Conservation (phyloP, 2,797 vertebrate genomes). For the Sphaeramia orbicularis region DNA sequence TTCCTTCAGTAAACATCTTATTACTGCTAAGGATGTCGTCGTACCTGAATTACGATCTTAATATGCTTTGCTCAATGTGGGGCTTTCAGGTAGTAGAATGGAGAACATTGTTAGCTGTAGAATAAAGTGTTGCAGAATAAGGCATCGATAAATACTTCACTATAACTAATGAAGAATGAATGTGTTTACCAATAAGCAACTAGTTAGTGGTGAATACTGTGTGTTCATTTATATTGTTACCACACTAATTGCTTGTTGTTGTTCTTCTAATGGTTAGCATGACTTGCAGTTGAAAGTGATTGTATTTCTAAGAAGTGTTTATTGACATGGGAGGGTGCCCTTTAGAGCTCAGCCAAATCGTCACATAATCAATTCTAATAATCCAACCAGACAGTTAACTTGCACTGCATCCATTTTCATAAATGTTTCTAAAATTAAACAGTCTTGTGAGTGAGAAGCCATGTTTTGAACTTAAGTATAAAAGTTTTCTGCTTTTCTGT, state of each 20-base stretch:
- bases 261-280: neutral
- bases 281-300: neutral
- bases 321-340: neutral
- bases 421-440: neutral
- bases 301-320: neutral
- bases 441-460: neutral
- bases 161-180: too few relatives aligned
- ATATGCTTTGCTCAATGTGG: too few relatives aligned
- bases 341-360: neutral
- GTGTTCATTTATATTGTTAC: too few relatives aligned
- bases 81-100: too few relatives aligned
- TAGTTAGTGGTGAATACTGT: too few relatives aligned
- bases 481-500: neutral
- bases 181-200: too few relatives aligned
- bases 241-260: neutral
- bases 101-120: too few relatives aligned
- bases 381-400: neutral
- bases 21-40: too few relatives aligned
- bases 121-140: too few relatives aligned
- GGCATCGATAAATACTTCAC: too few relatives aligned
- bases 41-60: too few relatives aligned
- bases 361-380: neutral
- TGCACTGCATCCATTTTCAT: neutral
- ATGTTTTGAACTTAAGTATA: neutral
- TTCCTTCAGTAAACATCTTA: too few relatives aligned